These are phyloP conservation scores for Microdon myrmicae DNA, from an alignment of 2,888 invertebrate species.

Conservation along the genomic window DNA sequence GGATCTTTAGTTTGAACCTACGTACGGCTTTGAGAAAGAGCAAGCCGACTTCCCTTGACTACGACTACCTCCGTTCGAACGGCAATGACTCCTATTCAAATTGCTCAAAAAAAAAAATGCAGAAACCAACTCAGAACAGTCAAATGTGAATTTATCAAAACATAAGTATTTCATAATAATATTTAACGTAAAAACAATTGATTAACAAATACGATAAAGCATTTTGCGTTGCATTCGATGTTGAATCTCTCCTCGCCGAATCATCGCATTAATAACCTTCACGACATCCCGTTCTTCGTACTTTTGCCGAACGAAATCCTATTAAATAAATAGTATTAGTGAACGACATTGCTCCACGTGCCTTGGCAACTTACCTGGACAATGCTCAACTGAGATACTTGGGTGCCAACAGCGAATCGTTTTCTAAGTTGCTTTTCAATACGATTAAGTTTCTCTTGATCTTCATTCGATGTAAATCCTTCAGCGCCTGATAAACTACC, in stretches of 20 bases:
- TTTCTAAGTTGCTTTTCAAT: slow-evolving; percentile 95
- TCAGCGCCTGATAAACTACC: slow-evolving; percentile 93
- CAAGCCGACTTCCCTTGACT: too few species aligned
- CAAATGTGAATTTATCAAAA: too few species aligned
- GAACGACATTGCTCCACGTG: background rate
- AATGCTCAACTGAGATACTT: slow-evolving; percentile 94
- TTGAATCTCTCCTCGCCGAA: slow-evolving; percentile 94
- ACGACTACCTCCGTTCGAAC: too few species aligned
- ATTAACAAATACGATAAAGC: slow-evolving; percentile 88
- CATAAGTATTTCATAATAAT: too few species aligned
- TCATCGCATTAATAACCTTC: slow-evolving; percentile 94
- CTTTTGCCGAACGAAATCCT: slow-evolving; percentile 83
- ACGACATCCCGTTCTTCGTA: slow-evolving; percentile 87
- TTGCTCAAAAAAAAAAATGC: too few species aligned
- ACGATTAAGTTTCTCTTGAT: slow-evolving; percentile 87
- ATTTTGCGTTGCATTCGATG: slow-evolving; percentile 97
- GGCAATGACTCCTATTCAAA: too few species aligned
- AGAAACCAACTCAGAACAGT: too few species aligned
- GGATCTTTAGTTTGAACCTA: too few species aligned
- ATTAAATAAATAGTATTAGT: slow-evolving; percentile 1
- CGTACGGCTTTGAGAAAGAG: too few species aligned
- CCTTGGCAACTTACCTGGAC: slow-evolving; percentile 75
- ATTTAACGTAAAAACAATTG: too few species aligned
- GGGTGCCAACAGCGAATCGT: slow-evolving; percentile 94
- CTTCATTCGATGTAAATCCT: slow-evolving; percentile 95